These are phyloP conservation scores for Corbicula japonica DNA, from an alignment of 2,888 invertebrate genomes.

Conservation along the genomic window DNA sequence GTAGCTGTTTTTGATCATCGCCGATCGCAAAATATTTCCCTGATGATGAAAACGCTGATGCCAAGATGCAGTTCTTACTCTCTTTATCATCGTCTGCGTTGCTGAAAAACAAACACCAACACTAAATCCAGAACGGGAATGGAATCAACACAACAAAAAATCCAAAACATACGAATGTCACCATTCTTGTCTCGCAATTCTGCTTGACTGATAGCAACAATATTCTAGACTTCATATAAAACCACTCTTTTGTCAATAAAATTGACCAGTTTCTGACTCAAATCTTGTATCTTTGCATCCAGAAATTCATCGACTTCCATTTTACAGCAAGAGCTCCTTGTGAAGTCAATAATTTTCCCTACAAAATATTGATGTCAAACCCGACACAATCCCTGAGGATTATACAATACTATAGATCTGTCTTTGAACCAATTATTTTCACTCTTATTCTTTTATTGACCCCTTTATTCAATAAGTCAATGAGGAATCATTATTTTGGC, in stretches of 20 bases:
- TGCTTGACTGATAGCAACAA: slow-evolving; percentile 41
- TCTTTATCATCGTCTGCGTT: slow-evolving; percentile 47
- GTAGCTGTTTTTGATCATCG: slow-evolving; percentile 81
- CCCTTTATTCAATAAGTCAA: slow-evolving; percentile 63
- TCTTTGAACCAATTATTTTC: slow-evolving; percentile 64
- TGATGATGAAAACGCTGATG: slow-evolving; percentile 74
- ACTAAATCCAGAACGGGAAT: slow-evolving; percentile 20
- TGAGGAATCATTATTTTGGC: slow-evolving; percentile 63
- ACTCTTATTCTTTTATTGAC: slow-evolving; percentile 32
- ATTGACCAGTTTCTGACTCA: slow-evolving; percentile 77
- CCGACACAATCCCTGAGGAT: slow-evolving; percentile 69
- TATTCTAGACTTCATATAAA: slow-evolving; percentile 61
- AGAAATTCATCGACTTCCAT: slow-evolving; percentile 68
- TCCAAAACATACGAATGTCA: slow-evolving; percentile 1
- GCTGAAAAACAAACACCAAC: slow-evolving; percentile 35
- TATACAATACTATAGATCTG: slow-evolving; percentile 78
- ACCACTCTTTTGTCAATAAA: slow-evolving; percentile 75
- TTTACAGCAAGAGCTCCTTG: slow-evolving; percentile 71
- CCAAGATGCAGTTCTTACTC: slow-evolving; percentile 69
- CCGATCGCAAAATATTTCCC: slow-evolving; percentile 79
- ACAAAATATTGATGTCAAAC: slow-evolving; percentile 79
- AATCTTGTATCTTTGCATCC: slow-evolving; percentile 64
- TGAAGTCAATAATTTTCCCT: slow-evolving; percentile 78
- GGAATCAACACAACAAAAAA: slow-evolving; percentile 17
- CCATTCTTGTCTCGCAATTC: slow-evolving; percentile 7